phyloP scores from a whole-genome alignment of 2,797 vertebrate species.

The Xiphorhynchus erythropygius region DNA sequence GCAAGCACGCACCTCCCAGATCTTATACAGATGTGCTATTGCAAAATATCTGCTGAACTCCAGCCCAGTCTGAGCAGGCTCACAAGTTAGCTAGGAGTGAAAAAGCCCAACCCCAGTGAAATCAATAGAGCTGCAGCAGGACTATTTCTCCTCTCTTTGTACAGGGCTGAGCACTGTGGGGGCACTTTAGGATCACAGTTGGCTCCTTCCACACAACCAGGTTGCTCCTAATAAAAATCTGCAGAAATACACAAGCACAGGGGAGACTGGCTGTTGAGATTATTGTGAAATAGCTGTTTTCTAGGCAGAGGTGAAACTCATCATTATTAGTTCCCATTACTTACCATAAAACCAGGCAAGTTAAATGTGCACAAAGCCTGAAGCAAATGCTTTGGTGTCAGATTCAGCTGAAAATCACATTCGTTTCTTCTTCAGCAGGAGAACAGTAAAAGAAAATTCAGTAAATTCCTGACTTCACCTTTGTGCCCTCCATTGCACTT shows the following conservation, averaged over 20 bases:
- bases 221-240: not conserved
- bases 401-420: constrained; percentile 57
- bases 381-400: constrained; percentile 60
- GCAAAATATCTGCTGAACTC: not conserved
- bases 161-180: not conserved
- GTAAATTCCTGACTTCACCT: constrained; percentile 58
- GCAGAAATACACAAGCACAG: not conserved
- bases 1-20: fast-evolving
- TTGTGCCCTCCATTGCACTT: constrained; percentile 31
- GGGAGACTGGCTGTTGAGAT: not conserved
- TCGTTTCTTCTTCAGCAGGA: constrained; percentile 32
- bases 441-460: constrained; percentile 50
- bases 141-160: not conserved
- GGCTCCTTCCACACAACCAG: not conserved
- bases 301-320: constrained; percentile 46
- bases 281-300: constrained; percentile 55
- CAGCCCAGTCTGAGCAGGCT: not conserved
- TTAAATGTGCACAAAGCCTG: constrained; percentile 39
- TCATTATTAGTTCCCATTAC: constrained; percentile 57
- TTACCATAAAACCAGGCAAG: constrained; percentile 51
- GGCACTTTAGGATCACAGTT: not conserved
- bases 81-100: not conserved
- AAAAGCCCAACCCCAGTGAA: not conserved
- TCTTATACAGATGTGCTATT: not conserved
- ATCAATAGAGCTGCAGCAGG: not conserved